phyloP scores from a whole-genome alignment of 2,888 invertebrate genomes.

The Amphipyra berbera region DNA sequence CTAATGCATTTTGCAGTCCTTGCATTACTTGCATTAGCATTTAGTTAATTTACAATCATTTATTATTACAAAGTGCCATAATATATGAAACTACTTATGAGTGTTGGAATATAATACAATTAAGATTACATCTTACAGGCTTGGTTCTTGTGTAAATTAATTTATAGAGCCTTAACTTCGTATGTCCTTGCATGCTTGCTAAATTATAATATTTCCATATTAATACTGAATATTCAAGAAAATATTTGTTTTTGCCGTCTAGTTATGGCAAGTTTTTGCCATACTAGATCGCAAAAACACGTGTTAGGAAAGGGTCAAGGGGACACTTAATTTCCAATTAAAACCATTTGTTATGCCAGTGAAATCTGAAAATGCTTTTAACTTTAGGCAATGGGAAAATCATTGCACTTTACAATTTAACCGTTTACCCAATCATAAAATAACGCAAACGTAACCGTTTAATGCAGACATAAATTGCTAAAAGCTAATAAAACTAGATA shows the following conservation, averaged over 20 bases:
- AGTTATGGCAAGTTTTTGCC: background rate
- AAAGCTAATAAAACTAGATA: constrained; percentile 23
- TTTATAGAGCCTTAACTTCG: constrained; percentile 26
- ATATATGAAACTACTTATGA: constrained; percentile 28
- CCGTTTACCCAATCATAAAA: constrained; percentile 35
- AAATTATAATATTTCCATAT: constrained; percentile 36
- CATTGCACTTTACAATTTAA: constrained; percentile 10
- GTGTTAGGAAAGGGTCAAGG: too few relatives aligned
- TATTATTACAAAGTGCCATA: constrained; percentile 19
- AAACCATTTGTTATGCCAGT: too few relatives aligned
- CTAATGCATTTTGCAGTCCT: constrained; percentile 13
- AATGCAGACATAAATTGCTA: constrained; percentile 9
- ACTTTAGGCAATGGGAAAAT: background rate
- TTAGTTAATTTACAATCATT: constrained; percentile 30
- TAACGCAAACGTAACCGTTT: constrained; percentile 29
- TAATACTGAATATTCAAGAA: constrained; percentile 9
- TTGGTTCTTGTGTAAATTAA: constrained; percentile 42
- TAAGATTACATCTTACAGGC: constrained; percentile 47
- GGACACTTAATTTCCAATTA: too few relatives aligned
- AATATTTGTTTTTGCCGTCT: background rate
- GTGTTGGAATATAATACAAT: constrained; percentile 45
- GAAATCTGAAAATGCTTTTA: too few relatives aligned
- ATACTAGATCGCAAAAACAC: background rate
- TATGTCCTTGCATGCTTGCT: constrained; percentile 8
- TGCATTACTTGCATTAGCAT: constrained; percentile 24